phyloP scores from a whole-genome alignment of 2,888 invertebrate species.

The Erebia palarica region DNA sequence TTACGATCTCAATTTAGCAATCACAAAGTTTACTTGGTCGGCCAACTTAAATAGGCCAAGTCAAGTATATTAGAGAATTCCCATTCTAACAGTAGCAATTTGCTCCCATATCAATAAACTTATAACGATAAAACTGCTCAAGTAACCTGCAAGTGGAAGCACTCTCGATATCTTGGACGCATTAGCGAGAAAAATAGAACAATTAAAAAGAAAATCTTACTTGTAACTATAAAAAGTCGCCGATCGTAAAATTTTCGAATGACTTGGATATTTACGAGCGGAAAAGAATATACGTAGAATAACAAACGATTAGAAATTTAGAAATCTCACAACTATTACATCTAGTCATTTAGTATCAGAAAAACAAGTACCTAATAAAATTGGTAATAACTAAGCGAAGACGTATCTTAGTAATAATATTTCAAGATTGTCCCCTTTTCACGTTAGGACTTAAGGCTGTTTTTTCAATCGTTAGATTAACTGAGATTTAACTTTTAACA shows the following conservation, averaged over 20 bases:
- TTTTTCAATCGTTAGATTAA: no score
- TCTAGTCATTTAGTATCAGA: conserved; percentile 1
- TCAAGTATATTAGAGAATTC: conserved; percentile 41
- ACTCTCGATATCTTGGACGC: conserved; percentile 31
- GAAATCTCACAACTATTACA: conserved; percentile 7
- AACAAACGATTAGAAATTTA: conserved; percentile 11
- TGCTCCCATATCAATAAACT: conserved; percentile 37
- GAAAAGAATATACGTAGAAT: conserved; percentile 8
- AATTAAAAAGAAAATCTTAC: conserved; percentile 37
- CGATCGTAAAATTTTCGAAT: conserved; percentile 34
- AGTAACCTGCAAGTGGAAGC: conserved; percentile 12
- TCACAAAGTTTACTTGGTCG: conserved; percentile 43
- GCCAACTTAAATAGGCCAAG: conserved; percentile 44
- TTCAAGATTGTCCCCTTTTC: no score
- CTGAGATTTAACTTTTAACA: no score
- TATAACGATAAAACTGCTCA: conserved; percentile 31
- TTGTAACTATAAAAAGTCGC: conserved; percentile 34
- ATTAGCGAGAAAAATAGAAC: conserved; percentile 35
- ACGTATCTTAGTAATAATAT: no score
- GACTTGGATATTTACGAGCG: conserved; percentile 32
- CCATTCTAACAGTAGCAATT: conserved; percentile 37
- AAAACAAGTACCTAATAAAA: background rate
- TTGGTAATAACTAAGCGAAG: no score
- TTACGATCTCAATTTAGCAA: conserved; percentile 45
- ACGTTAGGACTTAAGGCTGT: no score